Base-by-base conservation (phyloP, 2,113 vertebrate species). In the Manacus vitellinus region DNA sequence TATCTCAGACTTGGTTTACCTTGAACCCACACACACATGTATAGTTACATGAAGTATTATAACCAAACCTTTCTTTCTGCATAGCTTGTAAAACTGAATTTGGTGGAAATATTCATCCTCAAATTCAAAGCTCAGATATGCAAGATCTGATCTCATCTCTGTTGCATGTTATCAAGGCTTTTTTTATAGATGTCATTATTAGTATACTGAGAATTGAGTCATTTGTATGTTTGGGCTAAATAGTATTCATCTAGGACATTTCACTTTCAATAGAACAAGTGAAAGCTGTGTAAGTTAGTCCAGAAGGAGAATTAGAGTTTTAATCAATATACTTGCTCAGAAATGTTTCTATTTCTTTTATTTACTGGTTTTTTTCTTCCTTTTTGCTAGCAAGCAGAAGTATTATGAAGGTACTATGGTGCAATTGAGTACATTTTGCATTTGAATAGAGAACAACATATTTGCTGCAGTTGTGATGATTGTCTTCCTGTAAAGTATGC, bases 1-100 rank as follows among this genome's bases (percentile, higher is more conserved):
- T 54, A 1, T 37, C 23, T 37, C 37, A 59, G 37, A 19, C 33
- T 30, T 62, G 19, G 10, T 9, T 85, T 56, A 31, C 16, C 52
- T 67, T 35, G 20, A 75, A 55, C 20, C 8, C 0, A 0, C 12
- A 12, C 19, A n/a, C 8, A 33, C 0, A 0, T 55, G 24, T 35
- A 5, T 15, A 51, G n/a, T 65, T 56, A 47, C 10, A 24, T 18
- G 12, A 68, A 61, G 6, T 19, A 22, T 27, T 23, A 55, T 6
- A 33, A 55, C 4, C 23, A 37, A 51, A 39, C 1, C 0, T 89
- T 65, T 52, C 13, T 49, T 41, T 55, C 49, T 67, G 25, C 6
- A 19, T 6, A 11, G 8, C 41, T 47, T 74, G 28, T 73, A 77
- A 76, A 86, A 70, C 4, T 33, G 20, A 89, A 54, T 66, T 66